Evolutionary conservation across 2,888 invertebrate species (phyloP), one percentile per base, ranked within the genome.

Genomic region (Sminthurinus aureus): DNA sequence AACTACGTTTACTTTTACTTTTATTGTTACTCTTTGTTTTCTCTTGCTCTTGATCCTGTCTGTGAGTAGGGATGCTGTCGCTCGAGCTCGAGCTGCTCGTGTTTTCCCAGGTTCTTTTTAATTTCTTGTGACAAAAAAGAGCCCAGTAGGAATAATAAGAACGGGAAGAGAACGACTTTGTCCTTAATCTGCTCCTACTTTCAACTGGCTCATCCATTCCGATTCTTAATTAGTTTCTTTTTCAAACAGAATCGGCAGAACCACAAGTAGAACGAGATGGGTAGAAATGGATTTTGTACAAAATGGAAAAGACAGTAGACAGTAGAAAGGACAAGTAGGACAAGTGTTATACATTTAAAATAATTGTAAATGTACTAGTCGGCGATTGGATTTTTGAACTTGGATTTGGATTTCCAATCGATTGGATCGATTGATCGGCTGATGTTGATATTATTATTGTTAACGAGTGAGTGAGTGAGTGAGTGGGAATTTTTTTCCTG

Each of bases 41-140:
- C 6, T 38, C 6, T 38, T 38, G 1, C 38, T 38, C 3, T 38
- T 38, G 38, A 38, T 38, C 6, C 38, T 38, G 38, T 38, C 38
- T n/a, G n/a, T n/a, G 38, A 38, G 3, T 38, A 38, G 38, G 3
- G 38, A 4, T 38, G 6, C 3, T 38, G 38, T 4, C 1, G 6
- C 38, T 38, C 3, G 38, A 38, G 38, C 38, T 38, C n/a, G 38
- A 38, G 22, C 52, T 51, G 51, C 24, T 76, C 58, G n/a, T 76
- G 11, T 74, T 52, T 79, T 73, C 64, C 81, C 81, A 58, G 26
- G 81, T 74, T 38, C 38, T 38, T 74, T 81, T 81, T 64, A 81
- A 81, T 74, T 81, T 81, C 73, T 81, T 81, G 73, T 81, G 80
- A 73, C 71, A 73, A 51, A 22, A 81, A 74, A 81, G 52, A 73